Evolutionary conservation across 2,797 vertebrate species (phyloP).

Genomic region (Clamator glandarius): DNA sequence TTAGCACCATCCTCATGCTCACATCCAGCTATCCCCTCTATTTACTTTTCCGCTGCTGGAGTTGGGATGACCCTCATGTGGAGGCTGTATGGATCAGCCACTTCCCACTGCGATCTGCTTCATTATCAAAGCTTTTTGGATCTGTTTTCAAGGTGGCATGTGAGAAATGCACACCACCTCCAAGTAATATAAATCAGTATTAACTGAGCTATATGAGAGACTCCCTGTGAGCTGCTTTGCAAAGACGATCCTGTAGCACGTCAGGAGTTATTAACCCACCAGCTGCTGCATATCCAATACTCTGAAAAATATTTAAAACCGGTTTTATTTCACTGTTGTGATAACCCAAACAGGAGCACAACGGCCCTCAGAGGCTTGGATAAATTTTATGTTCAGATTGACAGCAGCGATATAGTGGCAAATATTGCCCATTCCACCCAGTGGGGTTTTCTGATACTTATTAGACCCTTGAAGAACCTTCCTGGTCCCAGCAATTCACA

Average conservation of each 20-base stretch:
- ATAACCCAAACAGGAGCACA: too few relatives aligned
- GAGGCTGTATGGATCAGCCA: neutral
- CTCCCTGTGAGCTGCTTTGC: neutral
- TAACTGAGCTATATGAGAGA: neutral
- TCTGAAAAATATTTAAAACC: neutral
- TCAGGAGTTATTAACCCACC: neutral
- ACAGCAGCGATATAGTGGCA: too few relatives aligned
- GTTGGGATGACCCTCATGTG: neutral
- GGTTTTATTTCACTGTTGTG: too few relatives aligned
- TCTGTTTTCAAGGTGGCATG: neutral
- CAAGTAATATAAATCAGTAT: neutral
- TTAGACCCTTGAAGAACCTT: too few relatives aligned
- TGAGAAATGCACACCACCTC: neutral
- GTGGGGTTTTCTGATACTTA: too few relatives aligned
- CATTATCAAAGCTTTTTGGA: neutral
- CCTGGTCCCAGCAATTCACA: too few relatives aligned
- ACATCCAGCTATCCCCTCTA: neutral
- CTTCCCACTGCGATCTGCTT: neutral
- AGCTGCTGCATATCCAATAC: neutral
- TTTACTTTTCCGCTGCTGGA: neutral
- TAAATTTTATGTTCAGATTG: too few relatives aligned
- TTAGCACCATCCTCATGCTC: neutral
- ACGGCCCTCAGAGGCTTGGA: too few relatives aligned
- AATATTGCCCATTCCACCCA: too few relatives aligned
- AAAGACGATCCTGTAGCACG: neutral